Percentiles rank a stretch among this genome's conserved stretches.
These are phyloP conservation scores for Apis dorsata DNA, from an alignment of 1,140 invertebrate genomes.

Conservation along the genomic window DNA sequence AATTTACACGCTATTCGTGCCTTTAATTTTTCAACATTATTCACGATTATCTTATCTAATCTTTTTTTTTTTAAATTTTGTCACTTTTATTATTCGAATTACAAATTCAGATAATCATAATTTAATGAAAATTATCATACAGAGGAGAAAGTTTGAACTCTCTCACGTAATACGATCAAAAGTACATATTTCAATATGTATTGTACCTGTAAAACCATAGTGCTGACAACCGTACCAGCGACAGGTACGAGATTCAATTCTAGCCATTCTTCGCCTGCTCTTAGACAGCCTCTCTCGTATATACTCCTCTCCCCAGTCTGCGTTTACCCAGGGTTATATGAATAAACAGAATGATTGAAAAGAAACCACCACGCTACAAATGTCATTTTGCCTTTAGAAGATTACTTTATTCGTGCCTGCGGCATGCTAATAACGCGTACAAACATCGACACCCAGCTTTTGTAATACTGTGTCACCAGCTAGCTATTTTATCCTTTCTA, in stretches of 20 bases:
- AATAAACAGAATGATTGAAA: constrained; percentile 62
- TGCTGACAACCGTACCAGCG: constrained; percentile 89
- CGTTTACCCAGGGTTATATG: constrained; percentile 63
- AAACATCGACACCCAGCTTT: neutral
- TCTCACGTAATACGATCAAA: constrained; percentile 4
- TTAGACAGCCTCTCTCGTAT: constrained; percentile 95
- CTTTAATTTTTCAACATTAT: no score
- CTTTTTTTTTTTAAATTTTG: no score
- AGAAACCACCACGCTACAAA: constrained; percentile 13
- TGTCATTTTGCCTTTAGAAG: neutral
- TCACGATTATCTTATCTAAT: no score
- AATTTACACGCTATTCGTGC: no score
- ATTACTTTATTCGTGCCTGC: constrained; percentile 42
- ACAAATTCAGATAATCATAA: neutral
- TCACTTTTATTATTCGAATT: no score
- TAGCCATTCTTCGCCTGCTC: constrained; percentile 96
- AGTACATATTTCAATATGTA: constrained; percentile 11
- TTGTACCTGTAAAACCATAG: constrained; percentile 91
- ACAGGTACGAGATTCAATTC: constrained; percentile 94
- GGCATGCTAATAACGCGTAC: constrained; percentile 18
- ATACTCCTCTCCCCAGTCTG: constrained; percentile 92
- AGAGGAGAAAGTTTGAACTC: constrained; percentile 43
- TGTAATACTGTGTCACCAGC: neutral
- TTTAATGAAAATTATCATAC: neutral
- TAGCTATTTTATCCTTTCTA: neutral